Evolutionary conservation across 2,797 vertebrate genomes (phyloP).

Genomic region (Myotis daubentonii): DNA sequence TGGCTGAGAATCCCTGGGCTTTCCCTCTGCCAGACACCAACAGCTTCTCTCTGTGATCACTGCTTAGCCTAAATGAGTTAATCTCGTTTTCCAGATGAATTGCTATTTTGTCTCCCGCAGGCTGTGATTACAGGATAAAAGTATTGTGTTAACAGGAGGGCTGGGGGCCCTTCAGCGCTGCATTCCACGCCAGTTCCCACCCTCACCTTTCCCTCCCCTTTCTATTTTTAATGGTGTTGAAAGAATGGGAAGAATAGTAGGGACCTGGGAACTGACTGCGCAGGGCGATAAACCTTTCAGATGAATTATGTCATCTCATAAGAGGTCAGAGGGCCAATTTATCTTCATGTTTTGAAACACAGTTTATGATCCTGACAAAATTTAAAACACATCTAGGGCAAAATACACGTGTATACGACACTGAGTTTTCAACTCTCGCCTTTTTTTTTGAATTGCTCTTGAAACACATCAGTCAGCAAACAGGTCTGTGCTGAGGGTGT

Average conservation of each 20-base stretch:
- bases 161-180: slow-evolving; percentile 78
- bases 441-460: background rate
- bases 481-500: background rate
- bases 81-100: slow-evolving; percentile 97
- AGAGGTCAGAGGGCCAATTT: slow-evolving; percentile 57
- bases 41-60: slow-evolving; percentile 88
- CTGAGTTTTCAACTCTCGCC: background rate
- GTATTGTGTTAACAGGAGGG: slow-evolving; percentile 89
- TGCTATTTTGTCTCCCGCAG: slow-evolving; percentile 92
- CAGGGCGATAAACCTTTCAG: slow-evolving; percentile 72
- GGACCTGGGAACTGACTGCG: slow-evolving; percentile 69
- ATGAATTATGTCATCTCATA: slow-evolving; percentile 77
- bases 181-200: slow-evolving; percentile 67
- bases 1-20: slow-evolving; percentile 85
- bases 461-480: background rate
- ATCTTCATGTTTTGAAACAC: slow-evolving; percentile 47
- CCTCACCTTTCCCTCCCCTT: background rate
- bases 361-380: slow-evolving; percentile 53
- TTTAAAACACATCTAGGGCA: background rate
- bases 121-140: slow-evolving; percentile 95
- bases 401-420: background rate
- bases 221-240: slow-evolving; percentile 45
- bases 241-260: slow-evolving; percentile 69
- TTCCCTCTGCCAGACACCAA: slow-evolving; percentile 85
- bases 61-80: slow-evolving; percentile 95